Conservation (phyloP, 1,140 invertebrate genomes). For the Octopus bimaculoides region DNA sequence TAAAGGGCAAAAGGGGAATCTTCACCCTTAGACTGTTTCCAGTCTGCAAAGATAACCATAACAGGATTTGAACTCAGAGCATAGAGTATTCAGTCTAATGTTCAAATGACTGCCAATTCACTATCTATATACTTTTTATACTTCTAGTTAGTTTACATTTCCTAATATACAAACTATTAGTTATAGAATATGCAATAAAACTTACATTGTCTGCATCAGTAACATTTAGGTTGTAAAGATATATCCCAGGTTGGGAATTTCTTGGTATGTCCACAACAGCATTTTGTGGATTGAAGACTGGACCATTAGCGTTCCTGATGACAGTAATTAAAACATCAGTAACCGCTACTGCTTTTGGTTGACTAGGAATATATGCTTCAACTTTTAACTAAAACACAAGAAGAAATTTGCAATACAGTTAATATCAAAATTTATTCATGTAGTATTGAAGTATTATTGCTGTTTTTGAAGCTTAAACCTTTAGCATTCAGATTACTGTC, state of each 20-base stretch:
- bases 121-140: no score
- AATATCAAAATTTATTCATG: background rate
- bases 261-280: constrained; percentile 28
- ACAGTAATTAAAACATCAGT: constrained; percentile 38
- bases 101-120: no score
- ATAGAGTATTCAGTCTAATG: no score
- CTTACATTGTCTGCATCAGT: constrained; percentile 35
- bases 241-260: constrained; percentile 20
- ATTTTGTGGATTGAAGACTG: constrained; percentile 30
- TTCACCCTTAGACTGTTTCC: no score
- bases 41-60: no score
- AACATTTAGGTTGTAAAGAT: constrained; percentile 34
- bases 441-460: no score
- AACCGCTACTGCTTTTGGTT: constrained; percentile 22
- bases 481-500: no score
- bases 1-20: no score
- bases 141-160: no score
- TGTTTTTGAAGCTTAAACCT: no score
- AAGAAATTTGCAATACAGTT: background rate
- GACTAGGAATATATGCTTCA: constrained; percentile 31
- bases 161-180: no score
- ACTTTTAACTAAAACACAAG: constrained; percentile 32
- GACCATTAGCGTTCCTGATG: constrained; percentile 32
- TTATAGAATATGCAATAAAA: background rate
- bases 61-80: no score